These are phyloP conservation scores for Ficedula albicollis DNA, from an alignment of 2,797 vertebrate genomes.

Conservation along the genomic window DNA sequence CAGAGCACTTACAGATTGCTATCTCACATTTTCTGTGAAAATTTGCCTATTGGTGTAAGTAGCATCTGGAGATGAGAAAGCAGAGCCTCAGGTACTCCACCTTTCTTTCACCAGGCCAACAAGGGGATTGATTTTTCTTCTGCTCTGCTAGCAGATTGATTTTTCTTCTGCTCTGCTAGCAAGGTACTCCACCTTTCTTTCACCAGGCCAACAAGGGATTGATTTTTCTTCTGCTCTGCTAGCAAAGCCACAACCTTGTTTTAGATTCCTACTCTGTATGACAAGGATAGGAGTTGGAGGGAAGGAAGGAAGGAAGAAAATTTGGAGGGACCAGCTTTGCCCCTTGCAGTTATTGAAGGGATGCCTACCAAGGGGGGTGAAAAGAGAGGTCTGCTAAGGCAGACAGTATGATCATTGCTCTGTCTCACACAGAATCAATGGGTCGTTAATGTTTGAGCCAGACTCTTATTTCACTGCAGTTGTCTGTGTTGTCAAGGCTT, in stretches of 20 bases:
- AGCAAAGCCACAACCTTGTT: background rate
- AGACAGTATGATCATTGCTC: background rate
- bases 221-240: background rate
- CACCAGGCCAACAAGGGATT: no score
- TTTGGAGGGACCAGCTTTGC: background rate
- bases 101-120: background rate
- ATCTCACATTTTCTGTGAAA: background rate
- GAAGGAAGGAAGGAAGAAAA: background rate
- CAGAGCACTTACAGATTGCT: background rate
- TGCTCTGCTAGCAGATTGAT: no score
- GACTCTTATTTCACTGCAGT: background rate
- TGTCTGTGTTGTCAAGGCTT: background rate
- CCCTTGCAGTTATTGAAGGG: background rate
- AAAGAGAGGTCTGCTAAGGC: background rate
- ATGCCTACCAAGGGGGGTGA: accelerated
- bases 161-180: background rate
- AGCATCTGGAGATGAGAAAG: background rate
- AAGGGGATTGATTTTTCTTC: background rate
- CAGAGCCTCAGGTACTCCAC: background rate
- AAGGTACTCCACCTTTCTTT: background rate
- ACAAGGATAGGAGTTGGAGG: background rate
- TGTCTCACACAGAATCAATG: background rate
- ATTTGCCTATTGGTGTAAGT: background rate
- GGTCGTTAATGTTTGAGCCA: background rate
- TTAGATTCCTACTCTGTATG: background rate